Base-by-base conservation (phyloP, 1,140 invertebrate genomes). In the Tetragonula clypearis region DNA sequence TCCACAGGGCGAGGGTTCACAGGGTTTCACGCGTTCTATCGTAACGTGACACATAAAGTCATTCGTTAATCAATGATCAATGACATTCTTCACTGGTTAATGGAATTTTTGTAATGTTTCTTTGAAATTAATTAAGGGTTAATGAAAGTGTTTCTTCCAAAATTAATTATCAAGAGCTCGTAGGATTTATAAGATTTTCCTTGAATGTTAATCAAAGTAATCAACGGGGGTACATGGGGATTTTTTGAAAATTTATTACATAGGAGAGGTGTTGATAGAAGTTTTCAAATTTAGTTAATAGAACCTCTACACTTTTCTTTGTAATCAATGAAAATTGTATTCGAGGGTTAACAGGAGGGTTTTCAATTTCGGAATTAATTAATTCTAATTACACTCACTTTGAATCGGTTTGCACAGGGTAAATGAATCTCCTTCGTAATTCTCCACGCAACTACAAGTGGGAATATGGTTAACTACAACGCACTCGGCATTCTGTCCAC, bases 351-450 rank as follows among this genome's bases (percentile, higher is more conserved):
- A 21, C 55, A 41, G 9, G 8, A 66, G 1, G 1, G 2, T 73
- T 1, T 53, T 62, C 12, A n/a, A 15, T 19, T 72, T 35, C 17
- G 30, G 17, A 56, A 53, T 1, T 35, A 65, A 23, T 23, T 23
- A 68, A 11, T n/a, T 23, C 21, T 30, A 82, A 56, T 53, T 73
- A 11, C 12, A 95, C 95, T 94, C 95, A 96, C 90, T 92, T 87
- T 88, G 89, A 91, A 93, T 86, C 75, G 90, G 92, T 53, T 93
- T 93, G 93, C 95, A 96, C 8, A 91, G 80, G 17, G 93, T 94
- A 85, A 96, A 97, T 6, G 97, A 96, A 95, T 98, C 97, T 60
- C 97, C 97, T 90, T 97, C 96, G 88, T 96, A 96, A 97, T 97
- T 95, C 96, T 96, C 90, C 96, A 98, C 86, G 96, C 97, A 98